Evolutionary conservation across 2,888 invertebrate species (phyloP).

Genomic region (Julus scandinavius): DNA sequence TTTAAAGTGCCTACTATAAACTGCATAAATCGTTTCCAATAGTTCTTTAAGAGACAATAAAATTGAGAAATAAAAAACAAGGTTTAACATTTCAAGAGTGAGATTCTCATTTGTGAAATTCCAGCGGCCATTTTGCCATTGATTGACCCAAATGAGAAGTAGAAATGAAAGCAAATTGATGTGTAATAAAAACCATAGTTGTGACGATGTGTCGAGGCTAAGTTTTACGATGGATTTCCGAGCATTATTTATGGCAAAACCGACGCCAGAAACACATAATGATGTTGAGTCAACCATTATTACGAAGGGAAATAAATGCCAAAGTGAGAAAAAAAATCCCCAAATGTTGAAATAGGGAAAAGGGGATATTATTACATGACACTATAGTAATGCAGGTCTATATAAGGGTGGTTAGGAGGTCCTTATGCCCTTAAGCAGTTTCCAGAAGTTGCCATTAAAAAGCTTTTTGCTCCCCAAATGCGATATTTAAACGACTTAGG

Average conservation of each 20-base stretch:
- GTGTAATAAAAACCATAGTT: neutral
- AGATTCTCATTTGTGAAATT: no score
- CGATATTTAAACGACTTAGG: neutral
- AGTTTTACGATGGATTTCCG: neutral
- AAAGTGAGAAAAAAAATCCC: neutral
- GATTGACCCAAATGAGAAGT: neutral
- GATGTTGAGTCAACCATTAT: constrained; percentile 36
- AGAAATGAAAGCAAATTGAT: neutral
- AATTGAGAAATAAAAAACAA: no score
- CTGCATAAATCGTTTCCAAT: no score
- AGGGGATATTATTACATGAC: neutral
- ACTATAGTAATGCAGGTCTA: neutral
- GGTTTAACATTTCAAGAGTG: no score
- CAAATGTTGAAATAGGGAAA: neutral
- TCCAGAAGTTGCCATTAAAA: constrained; percentile 43
- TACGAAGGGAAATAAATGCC: neutral
- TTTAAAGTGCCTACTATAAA: no score
- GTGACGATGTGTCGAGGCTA: neutral
- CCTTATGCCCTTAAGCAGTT: neutral
- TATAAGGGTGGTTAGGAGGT: neutral
- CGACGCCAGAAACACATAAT: constrained; percentile 40
- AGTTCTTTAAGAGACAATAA: no score
- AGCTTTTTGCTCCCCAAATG: neutral
- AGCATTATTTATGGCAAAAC: constrained; percentile 11
- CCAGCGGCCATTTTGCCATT: neutral